phyloP scores from a whole-genome alignment of 1,140 invertebrate species.

The Phthorimaea operculella region DNA sequence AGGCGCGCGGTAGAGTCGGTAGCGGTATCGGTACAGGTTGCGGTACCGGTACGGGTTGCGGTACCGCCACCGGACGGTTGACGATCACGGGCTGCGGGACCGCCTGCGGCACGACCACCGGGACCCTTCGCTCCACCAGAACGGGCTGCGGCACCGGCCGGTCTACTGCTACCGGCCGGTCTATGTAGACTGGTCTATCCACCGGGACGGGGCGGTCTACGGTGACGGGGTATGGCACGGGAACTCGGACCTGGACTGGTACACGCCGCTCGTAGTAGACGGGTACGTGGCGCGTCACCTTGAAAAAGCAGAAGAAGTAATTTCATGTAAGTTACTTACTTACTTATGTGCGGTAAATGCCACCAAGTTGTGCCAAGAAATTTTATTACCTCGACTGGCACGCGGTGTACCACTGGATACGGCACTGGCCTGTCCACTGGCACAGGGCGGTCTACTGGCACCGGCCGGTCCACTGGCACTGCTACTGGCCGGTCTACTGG shows the following conservation, averaged over 20 bases:
- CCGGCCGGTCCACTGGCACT: slow-evolving; percentile 39
- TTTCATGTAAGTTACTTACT: too few relatives aligned
- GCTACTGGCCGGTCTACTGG: slow-evolving; percentile 44
- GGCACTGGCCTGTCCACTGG: slow-evolving; percentile 53
- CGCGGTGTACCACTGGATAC: slow-evolving; percentile 41
- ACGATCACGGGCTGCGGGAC: slow-evolving; percentile 48
- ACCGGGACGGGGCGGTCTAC: slow-evolving; percentile 56
- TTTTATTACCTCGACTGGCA: slow-evolving; percentile 38
- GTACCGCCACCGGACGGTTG: slow-evolving; percentile 29
- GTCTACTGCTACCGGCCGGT: slow-evolving; percentile 53
- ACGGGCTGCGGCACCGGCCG: slow-evolving; percentile 55
- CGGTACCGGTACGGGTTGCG: slow-evolving; percentile 12
- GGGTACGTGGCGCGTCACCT: slow-evolving; percentile 71
- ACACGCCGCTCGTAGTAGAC: slow-evolving; percentile 60
- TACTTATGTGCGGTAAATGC: too few relatives aligned
- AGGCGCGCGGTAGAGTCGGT: too few relatives aligned
- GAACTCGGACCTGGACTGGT: slow-evolving; percentile 53
- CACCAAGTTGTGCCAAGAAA: too few relatives aligned
- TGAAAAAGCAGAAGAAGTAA: too few relatives aligned
- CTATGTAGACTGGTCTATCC: slow-evolving; percentile 56
- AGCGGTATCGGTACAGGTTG: slow-evolving; percentile 6
- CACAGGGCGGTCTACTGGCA: slow-evolving; percentile 37
- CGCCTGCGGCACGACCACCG: slow-evolving; percentile 9
- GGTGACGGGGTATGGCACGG: slow-evolving; percentile 52
- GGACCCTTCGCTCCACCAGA: slow-evolving; percentile 45